These are phyloP conservation scores for Clarias macrocephalus DNA, from an alignment of 2,113 vertebrate species.

Conservation along the genomic window DNA sequence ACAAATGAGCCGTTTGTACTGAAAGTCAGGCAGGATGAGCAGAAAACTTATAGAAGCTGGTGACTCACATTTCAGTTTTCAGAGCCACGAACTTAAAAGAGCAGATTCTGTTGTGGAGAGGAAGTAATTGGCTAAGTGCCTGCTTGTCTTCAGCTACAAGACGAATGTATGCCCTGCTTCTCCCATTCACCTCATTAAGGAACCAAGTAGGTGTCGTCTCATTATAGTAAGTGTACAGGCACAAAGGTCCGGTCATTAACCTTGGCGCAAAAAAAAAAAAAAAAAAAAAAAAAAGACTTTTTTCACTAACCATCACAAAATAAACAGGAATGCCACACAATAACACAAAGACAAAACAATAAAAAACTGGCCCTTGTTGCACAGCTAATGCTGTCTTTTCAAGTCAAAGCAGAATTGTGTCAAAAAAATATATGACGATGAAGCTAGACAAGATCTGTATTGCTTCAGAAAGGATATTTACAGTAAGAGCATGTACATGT, in stretches of 20 bases:
- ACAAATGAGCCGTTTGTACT: slow-evolving; percentile 7
- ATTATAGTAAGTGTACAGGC: slow-evolving; percentile 35
- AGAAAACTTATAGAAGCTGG: background rate
- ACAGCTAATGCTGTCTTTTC: background rate
- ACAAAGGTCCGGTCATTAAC: slow-evolving; percentile 28
- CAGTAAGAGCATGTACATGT: background rate
- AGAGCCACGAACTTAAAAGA: background rate
- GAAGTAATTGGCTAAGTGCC: slow-evolving; percentile 65
- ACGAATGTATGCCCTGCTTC: slow-evolving; percentile 54
- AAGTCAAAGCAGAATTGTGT: background rate
- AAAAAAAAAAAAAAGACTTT: too few relatives aligned
- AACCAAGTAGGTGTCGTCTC: slow-evolving; percentile 49
- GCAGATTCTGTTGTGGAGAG: slow-evolving; percentile 54
- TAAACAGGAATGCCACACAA: background rate
- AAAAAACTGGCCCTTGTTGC: too few relatives aligned
- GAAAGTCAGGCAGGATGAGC: background rate
- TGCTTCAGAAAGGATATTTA: background rate
- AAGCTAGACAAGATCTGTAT: background rate
- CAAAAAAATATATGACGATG: background rate
- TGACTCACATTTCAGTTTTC: background rate
- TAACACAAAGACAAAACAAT: background rate
- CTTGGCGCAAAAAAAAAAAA: background rate
- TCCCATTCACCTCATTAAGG: slow-evolving; percentile 60
- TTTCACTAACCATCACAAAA: background rate
- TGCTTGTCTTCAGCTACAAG: slow-evolving; percentile 45